Conservation (phyloP, 2,113 vertebrate species). For the Rutilus rutilus region DNA sequence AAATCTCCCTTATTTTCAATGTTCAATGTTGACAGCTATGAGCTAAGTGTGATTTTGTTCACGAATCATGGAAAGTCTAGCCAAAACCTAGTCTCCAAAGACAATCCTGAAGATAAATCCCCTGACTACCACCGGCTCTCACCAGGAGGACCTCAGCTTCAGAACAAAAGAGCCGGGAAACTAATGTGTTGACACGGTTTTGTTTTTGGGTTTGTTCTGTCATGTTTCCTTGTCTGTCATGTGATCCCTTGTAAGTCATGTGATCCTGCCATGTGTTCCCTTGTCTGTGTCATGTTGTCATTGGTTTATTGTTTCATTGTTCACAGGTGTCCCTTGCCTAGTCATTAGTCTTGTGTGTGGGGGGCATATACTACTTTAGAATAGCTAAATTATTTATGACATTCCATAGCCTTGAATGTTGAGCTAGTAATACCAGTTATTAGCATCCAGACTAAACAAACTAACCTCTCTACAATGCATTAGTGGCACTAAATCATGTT, state of each 20-base stretch:
- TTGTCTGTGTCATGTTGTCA: too few species aligned
- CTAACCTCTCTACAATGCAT: slow-evolving; percentile 65
- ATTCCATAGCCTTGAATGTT: slow-evolving; percentile 47
- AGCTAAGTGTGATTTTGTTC: slow-evolving; percentile 16
- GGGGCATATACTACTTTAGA: slow-evolving; percentile 55
- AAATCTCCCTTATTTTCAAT: too few species aligned
- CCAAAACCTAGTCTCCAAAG: slow-evolving; percentile 59
- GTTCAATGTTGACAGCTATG: too few species aligned
- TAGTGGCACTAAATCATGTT: slow-evolving; percentile 64
- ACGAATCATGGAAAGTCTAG: slow-evolving; percentile 43
- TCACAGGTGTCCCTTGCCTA: too few species aligned
- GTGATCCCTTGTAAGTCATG: too few species aligned
- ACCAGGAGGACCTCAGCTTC: slow-evolving; percentile 51
- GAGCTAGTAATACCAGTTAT: slow-evolving; percentile 18
- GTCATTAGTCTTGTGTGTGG: too few species aligned
- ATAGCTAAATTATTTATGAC: slow-evolving; percentile 70
- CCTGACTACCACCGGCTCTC: slow-evolving; percentile 59
- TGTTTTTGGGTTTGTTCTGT: too few species aligned
- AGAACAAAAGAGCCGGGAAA: slow-evolving; percentile 59
- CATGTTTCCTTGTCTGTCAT: too few species aligned
- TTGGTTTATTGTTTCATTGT: too few species aligned
- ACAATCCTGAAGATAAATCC: slow-evolving; percentile 57
- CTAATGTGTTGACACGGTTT: too few species aligned
- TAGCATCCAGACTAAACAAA: slow-evolving; percentile 51
- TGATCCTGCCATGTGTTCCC: too few species aligned